A percentile compares a stretch with the other conserved stretches of the same genome.
These are phyloP conservation scores for Saturnia pavonia DNA, from an alignment of 2,888 invertebrate species.

Conservation along the genomic window DNA sequence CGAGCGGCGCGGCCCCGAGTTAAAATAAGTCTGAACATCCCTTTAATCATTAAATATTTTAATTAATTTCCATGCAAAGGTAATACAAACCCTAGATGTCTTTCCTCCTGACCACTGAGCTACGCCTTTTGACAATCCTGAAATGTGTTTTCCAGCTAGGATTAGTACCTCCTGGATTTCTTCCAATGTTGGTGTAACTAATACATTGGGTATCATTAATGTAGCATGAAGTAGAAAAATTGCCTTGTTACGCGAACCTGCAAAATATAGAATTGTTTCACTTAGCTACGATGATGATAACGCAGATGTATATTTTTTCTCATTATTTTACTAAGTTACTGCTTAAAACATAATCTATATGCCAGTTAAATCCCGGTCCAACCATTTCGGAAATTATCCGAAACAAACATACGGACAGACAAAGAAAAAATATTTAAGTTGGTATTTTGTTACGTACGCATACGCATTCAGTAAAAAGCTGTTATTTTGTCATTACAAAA, in stretches of 20 bases:
- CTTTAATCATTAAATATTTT: neutral
- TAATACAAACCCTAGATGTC: constrained; percentile 57
- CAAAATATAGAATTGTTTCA: constrained; percentile 18
- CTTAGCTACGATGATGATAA: no score
- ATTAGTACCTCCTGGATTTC: constrained; percentile 94
- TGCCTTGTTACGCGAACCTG: constrained; percentile 78
- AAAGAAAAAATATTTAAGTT: no score
- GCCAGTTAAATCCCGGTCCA: no score
- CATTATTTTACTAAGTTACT: no score
- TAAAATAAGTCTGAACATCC: neutral
- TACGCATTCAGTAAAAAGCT: no score
- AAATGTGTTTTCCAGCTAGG: constrained; percentile 91
- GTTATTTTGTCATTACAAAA: no score
- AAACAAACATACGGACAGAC: no score
- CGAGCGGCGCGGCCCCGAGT: no score
- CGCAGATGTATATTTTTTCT: no score
- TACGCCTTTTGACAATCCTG: constrained; percentile 93
- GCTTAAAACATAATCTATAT: no score
- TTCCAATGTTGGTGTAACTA: constrained; percentile 93
- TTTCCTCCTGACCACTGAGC: constrained; percentile 94
- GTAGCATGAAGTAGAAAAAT: constrained; percentile 92
- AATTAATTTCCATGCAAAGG: neutral
- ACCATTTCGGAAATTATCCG: no score
- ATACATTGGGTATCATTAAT: constrained; percentile 93
- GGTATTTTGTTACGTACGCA: no score